A percentile compares a stretch with the other conserved stretches of the same genome.
Conservation (phyloP, 2,113 vertebrate species). For the Silurus glanis region DNA sequence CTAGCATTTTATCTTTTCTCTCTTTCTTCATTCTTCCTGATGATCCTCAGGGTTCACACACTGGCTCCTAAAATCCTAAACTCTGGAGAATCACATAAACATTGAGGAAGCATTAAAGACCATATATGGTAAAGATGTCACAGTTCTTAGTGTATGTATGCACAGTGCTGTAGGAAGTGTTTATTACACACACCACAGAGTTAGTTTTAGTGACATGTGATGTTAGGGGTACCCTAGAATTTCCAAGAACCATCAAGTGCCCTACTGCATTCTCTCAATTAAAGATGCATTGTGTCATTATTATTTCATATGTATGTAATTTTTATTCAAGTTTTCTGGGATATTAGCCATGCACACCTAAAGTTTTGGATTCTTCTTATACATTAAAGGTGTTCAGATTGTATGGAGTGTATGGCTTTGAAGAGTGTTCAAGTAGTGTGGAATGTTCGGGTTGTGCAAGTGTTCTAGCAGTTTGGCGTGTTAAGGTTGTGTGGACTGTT, state of each 20-base stretch:
- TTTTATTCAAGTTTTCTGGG: neutral
- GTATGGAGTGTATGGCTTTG: neutral
- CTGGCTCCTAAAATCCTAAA: neutral
- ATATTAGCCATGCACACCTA: neutral
- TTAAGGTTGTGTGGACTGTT: too few relatives aligned
- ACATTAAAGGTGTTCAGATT: neutral
- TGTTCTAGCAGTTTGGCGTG: too few relatives aligned
- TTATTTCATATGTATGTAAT: too few relatives aligned
- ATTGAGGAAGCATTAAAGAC: neutral
- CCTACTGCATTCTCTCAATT: neutral
- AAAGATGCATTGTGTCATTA: neutral
- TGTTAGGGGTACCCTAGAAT: neutral
- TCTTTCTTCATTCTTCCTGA: neutral
- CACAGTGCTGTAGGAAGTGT: neutral
- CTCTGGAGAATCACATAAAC: neutral
- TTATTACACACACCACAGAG: neutral
- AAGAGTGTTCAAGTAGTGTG: neutral
- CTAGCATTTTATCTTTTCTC: neutral
- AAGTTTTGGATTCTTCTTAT: neutral
- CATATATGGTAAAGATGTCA: neutral
- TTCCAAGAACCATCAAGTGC: neutral
- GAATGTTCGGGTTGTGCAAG: neutral
- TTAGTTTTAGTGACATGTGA: neutral
- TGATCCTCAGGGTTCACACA: neutral
- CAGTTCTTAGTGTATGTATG: neutral